Conservation (phyloP, 1,140 invertebrate species). For the Phthorimaea operculella region DNA sequence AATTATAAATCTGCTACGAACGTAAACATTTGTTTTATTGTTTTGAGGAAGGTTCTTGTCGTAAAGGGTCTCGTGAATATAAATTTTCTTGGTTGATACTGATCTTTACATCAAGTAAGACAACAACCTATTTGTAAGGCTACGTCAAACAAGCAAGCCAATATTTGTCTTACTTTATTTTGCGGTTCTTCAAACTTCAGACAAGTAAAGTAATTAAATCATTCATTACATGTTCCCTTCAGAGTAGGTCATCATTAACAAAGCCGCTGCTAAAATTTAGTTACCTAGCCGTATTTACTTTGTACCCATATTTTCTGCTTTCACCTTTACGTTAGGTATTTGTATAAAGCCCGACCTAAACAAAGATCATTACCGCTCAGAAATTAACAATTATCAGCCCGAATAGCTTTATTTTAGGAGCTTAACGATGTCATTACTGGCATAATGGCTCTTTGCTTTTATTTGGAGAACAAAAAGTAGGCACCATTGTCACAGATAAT, state of each 20-base stretch:
- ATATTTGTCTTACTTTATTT: no score
- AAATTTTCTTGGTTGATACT: not conserved
- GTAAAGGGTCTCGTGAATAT: conserved; percentile 4
- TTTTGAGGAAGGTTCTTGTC: not conserved
- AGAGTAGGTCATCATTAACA: no score
- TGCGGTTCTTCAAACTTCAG: no score
- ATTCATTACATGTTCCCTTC: no score
- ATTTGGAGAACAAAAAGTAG: not conserved
- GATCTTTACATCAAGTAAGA: not conserved
- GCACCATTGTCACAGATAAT: conserved; percentile 3
- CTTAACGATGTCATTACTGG: conserved; percentile 15
- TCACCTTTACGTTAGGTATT: no score
- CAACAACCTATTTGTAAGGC: no score
- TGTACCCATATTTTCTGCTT: no score
- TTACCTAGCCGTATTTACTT: no score
- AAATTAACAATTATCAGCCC: conserved; percentile 39
- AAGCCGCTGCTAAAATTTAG: no score
- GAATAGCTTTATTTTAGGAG: conserved; percentile 38
- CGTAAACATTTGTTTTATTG: not conserved
- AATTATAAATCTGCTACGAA: not conserved
- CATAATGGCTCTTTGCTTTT: conserved; percentile 11
- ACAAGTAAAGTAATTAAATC: no score
- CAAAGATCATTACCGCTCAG: conserved; percentile 34
- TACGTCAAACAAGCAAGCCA: no score
- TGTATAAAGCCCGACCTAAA: conserved; percentile 20